Base-by-base conservation (phyloP, 1,140 invertebrate species). In the Magallana ariakensis region DNA sequence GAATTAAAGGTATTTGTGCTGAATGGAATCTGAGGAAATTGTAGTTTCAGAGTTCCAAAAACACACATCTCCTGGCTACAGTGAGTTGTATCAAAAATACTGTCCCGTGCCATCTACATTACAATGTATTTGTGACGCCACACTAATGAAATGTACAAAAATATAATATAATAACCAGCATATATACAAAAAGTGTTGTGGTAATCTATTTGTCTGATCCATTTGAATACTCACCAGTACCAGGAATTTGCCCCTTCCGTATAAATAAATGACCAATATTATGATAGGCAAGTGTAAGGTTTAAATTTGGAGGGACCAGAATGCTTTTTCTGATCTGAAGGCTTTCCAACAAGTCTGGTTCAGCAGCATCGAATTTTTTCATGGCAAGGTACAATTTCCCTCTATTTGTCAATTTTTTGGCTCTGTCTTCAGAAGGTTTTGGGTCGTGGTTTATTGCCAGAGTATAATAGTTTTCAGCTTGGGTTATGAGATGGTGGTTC, bases 401-500 rank as follows among this genome's bases (percentile, higher is more conserved):
- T 26, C 66, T 19, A 70, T 70, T 70, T 13, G 66, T 70, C 22
- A 70, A 26, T 70, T 70, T 70, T 26, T 70, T 70, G 2, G 66
- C 66, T 26, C 66, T 19, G 22, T 26, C 33, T 26, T 70, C 66
- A 11, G 66, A 70, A 13, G 66, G 19, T 26, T 33, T 70, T 26
- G 66, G 66, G 22, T 70, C 66, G 11, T 26, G 13, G 10, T 70
- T 8, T 13, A 70, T 26, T 5, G 66, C 66, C 11, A 22, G 66
- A 70, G 66, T 70, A 11, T 70, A 70, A 26, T 70, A 70, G 3
- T 70, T 19, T 10, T 70, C 66, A 70, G 66, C 66, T 70, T 70
- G 6, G 1, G 13, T 33, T 26, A 70, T 26, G 22, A 70, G 26
- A 26, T 9, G 22, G 22, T 19, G 19, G 66, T 70, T 22, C 0